phyloP scores from a whole-genome alignment of 2,888 invertebrate genomes.

The Conus canariensis region DNA sequence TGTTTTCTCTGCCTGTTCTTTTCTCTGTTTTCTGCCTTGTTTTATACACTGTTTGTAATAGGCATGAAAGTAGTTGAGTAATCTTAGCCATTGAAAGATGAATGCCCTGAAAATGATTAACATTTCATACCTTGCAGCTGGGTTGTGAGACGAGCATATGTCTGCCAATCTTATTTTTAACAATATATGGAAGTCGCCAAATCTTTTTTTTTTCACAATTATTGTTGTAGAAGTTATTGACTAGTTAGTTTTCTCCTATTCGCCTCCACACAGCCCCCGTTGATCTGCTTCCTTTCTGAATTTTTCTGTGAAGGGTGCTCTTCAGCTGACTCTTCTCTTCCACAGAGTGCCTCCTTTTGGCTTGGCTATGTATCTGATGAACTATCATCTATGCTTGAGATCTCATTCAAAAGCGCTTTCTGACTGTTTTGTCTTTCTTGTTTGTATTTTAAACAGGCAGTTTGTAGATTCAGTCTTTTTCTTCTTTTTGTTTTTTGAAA shows the following conservation, averaged over 20 bases:
- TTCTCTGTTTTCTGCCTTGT: neutral
- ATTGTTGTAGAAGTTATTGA: no score
- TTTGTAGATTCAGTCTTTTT: neutral
- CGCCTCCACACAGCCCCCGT: neutral
- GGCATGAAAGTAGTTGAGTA: neutral
- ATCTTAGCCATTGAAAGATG: neutral
- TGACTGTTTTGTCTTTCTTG: neutral
- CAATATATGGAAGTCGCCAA: neutral
- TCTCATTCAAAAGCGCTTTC: neutral
- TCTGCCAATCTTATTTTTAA: neutral
- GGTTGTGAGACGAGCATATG: conserved; percentile 7
- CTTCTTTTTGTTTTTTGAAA: neutral
- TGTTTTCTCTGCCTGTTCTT: neutral
- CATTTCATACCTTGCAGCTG: neutral
- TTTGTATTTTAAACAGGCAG: neutral
- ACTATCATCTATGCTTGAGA: neutral
- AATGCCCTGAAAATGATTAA: neutral
- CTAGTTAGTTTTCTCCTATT: no score
- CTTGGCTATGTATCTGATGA: neutral
- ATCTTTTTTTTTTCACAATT: neutral
- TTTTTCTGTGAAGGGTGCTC: neutral
- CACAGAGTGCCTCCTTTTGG: conserved; percentile 5
- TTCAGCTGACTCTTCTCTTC: neutral
- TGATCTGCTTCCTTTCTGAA: neutral
- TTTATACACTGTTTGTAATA: neutral